Conservation (phyloP, 2,797 vertebrate species). For the Rhodeus uyekii region DNA sequence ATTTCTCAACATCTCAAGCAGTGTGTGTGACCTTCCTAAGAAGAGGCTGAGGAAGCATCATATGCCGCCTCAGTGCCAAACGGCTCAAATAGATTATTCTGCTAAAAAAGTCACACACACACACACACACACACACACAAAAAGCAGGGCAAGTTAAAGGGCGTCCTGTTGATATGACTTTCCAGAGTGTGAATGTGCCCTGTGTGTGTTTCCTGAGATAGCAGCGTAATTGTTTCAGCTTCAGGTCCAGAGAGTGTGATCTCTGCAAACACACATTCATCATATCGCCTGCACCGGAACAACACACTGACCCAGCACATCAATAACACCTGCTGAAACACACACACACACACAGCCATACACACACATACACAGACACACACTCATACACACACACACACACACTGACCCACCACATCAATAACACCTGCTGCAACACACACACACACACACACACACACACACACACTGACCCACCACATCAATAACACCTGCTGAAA, state of each 20-base stretch:
- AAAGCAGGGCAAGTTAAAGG: background rate
- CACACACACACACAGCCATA: constrained; percentile 12
- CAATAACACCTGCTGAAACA: background rate
- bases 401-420: background rate
- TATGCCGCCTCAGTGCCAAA: background rate
- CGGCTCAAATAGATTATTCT: background rate
- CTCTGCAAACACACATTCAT: constrained; percentile 26
- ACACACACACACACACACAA: background rate
- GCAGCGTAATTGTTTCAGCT: constrained; percentile 11
- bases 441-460: background rate
- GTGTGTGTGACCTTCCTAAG: background rate
- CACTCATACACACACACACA: no score
- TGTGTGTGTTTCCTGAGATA: constrained; percentile 9
- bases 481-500: no score
- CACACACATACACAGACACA: background rate
- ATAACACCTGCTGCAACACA: background rate
- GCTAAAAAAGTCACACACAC: background rate
- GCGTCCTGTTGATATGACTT: background rate
- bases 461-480: no score
- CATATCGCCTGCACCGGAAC: background rate
- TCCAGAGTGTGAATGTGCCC: background rate
- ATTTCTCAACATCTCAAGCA: background rate
- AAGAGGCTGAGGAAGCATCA: background rate
- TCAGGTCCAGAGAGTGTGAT: constrained; percentile 3
- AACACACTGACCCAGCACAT: constrained; percentile 5